These are phyloP conservation scores for Aphaenogaster rudis DNA, from an alignment of 1,140 invertebrate genomes.

Conservation along the genomic window DNA sequence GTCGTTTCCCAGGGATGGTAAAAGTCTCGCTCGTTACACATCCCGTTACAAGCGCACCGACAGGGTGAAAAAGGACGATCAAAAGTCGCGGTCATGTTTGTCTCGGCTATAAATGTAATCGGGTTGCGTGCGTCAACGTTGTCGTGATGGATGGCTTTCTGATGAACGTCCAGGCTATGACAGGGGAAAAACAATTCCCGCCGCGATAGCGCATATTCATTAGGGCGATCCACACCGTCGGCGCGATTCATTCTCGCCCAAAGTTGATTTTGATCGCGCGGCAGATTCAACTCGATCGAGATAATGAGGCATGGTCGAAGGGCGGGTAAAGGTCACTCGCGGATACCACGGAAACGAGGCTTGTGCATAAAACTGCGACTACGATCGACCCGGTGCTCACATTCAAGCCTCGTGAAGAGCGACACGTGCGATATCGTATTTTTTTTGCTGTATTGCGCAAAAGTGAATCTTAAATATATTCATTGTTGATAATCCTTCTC, in stretches of 20 bases:
- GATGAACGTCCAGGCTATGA: constrained; percentile 18
- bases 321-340: background rate
- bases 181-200: constrained; percentile 40
- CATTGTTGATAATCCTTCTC: background rate
- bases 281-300: background rate
- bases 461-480: background rate
- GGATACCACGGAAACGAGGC: background rate
- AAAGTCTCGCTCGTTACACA: constrained; percentile 17
- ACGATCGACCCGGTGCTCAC: background rate
- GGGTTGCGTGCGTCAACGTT: background rate
- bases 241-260: constrained; percentile 1
- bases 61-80: background rate
- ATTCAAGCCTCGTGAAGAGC: background rate
- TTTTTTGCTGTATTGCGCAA: background rate
- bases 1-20: background rate
- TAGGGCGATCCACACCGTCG: background rate
- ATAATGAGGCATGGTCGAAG: constrained; percentile 9
- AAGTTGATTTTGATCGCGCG: constrained; percentile 40
- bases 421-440: background rate
- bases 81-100: constrained; percentile 16
- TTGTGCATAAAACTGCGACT: background rate
- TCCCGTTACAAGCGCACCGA: constrained; percentile 5
- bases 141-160: constrained; percentile 35
- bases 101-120: constrained; percentile 32
- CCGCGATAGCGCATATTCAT: constrained; percentile 30